phyloP scores from a whole-genome alignment of 2,888 invertebrate species.

The Drosophila melanocephala region DNA sequence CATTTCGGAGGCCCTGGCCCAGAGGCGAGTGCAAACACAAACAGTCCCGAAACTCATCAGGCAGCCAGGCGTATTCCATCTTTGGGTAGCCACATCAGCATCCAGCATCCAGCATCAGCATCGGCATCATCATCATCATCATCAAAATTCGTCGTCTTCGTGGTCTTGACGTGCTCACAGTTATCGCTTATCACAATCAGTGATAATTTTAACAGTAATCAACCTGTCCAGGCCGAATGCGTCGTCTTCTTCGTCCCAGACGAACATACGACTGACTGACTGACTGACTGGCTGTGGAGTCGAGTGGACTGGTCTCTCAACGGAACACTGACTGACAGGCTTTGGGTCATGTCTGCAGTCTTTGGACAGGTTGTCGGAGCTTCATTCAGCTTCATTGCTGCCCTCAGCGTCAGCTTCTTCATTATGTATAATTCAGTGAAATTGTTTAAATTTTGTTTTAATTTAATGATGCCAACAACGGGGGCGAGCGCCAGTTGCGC shows the following conservation, averaged over 20 bases:
- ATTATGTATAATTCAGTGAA: constrained; percentile 79
- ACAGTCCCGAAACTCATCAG: constrained; percentile 56
- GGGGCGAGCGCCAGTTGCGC: constrained; percentile 74
- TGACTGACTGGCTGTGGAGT: constrained; percentile 14
- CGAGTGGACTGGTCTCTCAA: constrained; percentile 8
- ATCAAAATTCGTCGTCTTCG: constrained; percentile 63
- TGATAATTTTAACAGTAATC: constrained; percentile 82
- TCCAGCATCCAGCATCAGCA: constrained; percentile 29
- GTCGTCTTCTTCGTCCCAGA: constrained; percentile 36
- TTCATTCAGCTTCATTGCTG: constrained; percentile 53
- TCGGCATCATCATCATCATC: constrained; percentile 53
- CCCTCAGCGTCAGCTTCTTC: constrained; percentile 55
- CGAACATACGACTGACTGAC: constrained; percentile 47
- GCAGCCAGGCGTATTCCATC: constrained; percentile 38
- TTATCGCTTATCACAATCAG: constrained; percentile 82
- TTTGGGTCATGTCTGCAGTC: constrained; percentile 43
- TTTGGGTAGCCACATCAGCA: constrained; percentile 35
- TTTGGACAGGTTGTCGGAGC: constrained; percentile 60
- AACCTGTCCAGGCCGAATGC: constrained; percentile 77
- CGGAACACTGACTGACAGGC: constrained; percentile 47
- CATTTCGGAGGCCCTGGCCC: constrained; percentile 14
- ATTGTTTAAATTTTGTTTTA: constrained; percentile 82
- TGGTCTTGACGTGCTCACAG: constrained; percentile 76
- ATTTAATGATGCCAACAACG: constrained; percentile 78
- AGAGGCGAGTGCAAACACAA: constrained; percentile 42